Evolutionary conservation across 2,888 invertebrate genomes (phyloP).

Genomic region (Hedychridium roseum): DNA sequence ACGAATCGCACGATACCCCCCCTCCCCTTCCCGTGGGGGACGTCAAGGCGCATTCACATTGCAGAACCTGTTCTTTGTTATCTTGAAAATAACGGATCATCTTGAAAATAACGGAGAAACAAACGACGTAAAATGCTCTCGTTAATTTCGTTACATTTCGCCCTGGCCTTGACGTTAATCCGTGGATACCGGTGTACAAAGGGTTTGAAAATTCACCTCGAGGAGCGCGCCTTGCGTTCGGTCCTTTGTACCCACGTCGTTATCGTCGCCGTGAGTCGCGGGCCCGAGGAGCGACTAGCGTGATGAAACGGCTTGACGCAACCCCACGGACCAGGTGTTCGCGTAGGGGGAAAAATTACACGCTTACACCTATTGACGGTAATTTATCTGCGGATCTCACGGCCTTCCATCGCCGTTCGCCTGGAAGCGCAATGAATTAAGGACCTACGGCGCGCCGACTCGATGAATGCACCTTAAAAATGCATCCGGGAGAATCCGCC

Average conservation of each 20-base stretch:
- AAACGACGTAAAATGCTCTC: too few relatives aligned
- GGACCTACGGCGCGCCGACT: too few relatives aligned
- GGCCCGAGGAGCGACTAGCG: conserved; percentile 20
- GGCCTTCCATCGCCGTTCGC: neutral
- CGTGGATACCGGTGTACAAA: too few relatives aligned
- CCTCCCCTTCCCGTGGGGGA: conserved; percentile 25
- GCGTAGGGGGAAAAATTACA: conserved; percentile 37
- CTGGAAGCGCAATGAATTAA: too few relatives aligned
- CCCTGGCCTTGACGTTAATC: too few relatives aligned
- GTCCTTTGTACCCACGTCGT: conserved; percentile 25
- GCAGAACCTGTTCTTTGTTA: too few relatives aligned
- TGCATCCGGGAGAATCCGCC: too few relatives aligned
- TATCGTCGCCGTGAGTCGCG: conserved; percentile 2
- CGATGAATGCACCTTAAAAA: too few relatives aligned
- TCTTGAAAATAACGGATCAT: too few relatives aligned
- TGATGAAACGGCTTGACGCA: conserved; percentile 35
- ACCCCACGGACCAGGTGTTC: conserved; percentile 36
- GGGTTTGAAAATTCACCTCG: neutral
- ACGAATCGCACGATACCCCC: conserved; percentile 42
- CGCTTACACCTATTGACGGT: conserved; percentile 4
- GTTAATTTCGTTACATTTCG: too few relatives aligned
- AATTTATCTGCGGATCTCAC: neutral
- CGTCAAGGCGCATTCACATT: conserved; percentile 22
- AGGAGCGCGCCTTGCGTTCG: conserved; percentile 19
- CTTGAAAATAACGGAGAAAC: too few relatives aligned